Conservation (phyloP, 2,797 vertebrate genomes). For the Cynodonichthys magdalenae region DNA sequence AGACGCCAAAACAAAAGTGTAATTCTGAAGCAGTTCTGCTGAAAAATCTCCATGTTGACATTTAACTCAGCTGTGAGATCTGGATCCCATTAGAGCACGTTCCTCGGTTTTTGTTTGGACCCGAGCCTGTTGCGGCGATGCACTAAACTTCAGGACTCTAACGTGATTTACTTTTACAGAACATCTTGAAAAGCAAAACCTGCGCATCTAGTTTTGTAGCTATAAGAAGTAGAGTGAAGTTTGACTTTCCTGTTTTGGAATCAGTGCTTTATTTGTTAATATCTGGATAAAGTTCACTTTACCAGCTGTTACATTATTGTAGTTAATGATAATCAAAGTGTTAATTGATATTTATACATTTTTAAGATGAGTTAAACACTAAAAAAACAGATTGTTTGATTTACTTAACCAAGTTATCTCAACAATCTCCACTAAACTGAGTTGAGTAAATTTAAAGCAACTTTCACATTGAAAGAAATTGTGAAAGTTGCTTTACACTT, state of each 20-base stretch:
- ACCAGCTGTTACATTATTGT: slow-evolving; percentile 27
- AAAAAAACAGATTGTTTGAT: no score
- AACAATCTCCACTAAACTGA: no score
- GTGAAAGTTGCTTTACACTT: no score
- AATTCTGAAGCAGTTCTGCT: slow-evolving; percentile 1
- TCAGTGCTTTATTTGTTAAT: slow-evolving; percentile 19
- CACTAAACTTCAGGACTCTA: background rate
- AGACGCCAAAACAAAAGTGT: slow-evolving; percentile 3
- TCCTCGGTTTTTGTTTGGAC: slow-evolving; percentile 26
- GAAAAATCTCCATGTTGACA: slow-evolving; percentile 4
- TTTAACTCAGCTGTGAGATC: slow-evolving; percentile 13
- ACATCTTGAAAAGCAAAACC: no score
- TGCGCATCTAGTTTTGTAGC: background rate
- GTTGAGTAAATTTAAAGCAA: no score
- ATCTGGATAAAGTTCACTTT: slow-evolving; percentile 43
- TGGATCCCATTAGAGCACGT: slow-evolving; percentile 5
- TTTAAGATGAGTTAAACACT: no score
- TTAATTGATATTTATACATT: no score
- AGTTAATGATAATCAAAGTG: no score
- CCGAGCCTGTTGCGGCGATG: background rate
- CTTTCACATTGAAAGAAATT: no score
- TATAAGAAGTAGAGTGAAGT: slow-evolving; percentile 6
- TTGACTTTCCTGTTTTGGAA: slow-evolving; percentile 9
- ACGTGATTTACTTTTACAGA: no score
- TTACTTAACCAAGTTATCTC: no score